Percentiles rank a stretch among this genome's conserved stretches.
Evolutionary conservation across 1,140 invertebrate species (phyloP).

Genomic region (Formica selysi): DNA sequence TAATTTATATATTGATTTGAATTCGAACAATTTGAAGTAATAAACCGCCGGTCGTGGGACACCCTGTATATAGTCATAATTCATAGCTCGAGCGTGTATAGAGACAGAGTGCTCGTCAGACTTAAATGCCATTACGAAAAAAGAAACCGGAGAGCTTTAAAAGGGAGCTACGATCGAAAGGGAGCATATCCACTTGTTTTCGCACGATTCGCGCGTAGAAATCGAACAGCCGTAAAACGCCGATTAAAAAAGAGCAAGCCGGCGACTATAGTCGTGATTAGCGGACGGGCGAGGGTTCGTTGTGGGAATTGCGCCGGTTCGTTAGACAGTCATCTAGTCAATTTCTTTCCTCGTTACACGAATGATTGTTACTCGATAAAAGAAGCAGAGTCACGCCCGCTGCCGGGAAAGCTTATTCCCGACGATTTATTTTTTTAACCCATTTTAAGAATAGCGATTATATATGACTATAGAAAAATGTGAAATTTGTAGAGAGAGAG

Average conservation of each 20-base stretch:
- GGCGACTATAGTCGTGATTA: conserved; percentile 44
- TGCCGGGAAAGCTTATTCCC: conserved; percentile 23
- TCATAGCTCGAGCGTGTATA: conserved; percentile 47
- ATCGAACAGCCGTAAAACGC: conserved; percentile 41
- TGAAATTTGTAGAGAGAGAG: conserved; percentile 32
- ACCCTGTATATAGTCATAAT: conserved; percentile 44
- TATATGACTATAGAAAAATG: conserved; percentile 28
- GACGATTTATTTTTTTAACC: conserved; percentile 52
- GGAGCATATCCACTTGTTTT: conserved; percentile 60
- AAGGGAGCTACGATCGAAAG: conserved; percentile 51
- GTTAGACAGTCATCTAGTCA: conserved; percentile 44
- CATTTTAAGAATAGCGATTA: conserved; percentile 39
- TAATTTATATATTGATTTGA: background rate
- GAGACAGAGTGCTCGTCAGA: conserved; percentile 25
- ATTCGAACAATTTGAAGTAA: background rate
- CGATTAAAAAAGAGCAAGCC: conserved; percentile 25
- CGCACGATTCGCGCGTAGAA: conserved; percentile 45
- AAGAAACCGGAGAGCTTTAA: conserved; percentile 54
- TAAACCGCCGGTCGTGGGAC: conserved; percentile 5
- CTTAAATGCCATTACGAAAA: conserved; percentile 39
- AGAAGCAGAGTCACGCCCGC: conserved; percentile 8
- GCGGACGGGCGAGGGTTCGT: conserved; percentile 51
- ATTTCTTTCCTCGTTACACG: conserved; percentile 31
- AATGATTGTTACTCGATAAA: conserved; percentile 38
- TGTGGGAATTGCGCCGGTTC: conserved; percentile 50